Percentiles rank a stretch among this genome's conserved stretches.
Conservation (phyloP, 2,888 invertebrate species). For the Phaedon cochleariae region DNA sequence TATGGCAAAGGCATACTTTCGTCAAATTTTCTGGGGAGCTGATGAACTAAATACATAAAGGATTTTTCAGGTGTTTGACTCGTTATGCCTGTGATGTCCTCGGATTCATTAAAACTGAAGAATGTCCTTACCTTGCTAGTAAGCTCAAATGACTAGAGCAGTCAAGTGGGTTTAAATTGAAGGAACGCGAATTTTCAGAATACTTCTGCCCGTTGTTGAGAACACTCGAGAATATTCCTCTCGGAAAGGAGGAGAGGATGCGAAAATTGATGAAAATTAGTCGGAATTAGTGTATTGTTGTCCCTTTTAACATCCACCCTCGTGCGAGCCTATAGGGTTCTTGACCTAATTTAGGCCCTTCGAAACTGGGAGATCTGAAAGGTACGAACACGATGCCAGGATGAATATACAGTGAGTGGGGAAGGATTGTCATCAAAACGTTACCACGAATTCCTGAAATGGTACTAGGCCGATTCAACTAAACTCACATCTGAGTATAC, state of each 20-base stretch:
- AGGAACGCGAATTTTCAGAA: background rate
- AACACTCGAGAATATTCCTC: background rate
- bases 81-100: background rate
- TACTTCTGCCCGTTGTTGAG: background rate
- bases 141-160: background rate
- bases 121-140: background rate
- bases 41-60: background rate
- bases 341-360: background rate
- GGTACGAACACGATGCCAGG: too few relatives aligned
- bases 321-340: background rate
- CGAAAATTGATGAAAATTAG: background rate
- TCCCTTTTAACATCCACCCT: background rate
- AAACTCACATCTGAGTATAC: too few relatives aligned
- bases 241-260: background rate
- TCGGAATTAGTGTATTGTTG: background rate
- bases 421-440: too few relatives aligned
- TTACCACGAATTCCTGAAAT: too few relatives aligned
- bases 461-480: too few relatives aligned
- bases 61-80: background rate
- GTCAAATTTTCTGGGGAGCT: too few relatives aligned
- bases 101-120: background rate
- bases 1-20: too few relatives aligned
- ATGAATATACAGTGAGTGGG: too few relatives aligned
- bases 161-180: background rate
- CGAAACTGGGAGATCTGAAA: too few relatives aligned